Conservation (phyloP, 2,888 invertebrate species). For the Caenorhabditis sp. region DNA sequence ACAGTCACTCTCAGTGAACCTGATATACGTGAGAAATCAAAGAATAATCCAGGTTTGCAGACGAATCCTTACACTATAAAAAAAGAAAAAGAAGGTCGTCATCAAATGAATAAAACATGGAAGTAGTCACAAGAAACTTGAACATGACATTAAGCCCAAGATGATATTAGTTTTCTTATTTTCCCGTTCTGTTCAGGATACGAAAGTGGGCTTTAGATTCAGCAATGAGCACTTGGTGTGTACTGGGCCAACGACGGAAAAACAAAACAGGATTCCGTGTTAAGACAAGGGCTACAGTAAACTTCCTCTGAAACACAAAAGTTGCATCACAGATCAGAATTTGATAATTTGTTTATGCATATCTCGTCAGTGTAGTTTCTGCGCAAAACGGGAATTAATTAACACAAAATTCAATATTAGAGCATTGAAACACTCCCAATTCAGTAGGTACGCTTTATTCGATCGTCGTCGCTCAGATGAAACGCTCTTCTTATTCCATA, state of each 20-base stretch:
- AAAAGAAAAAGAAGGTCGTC: conserved; percentile 32
- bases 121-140: conserved; percentile 21
- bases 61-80: conserved; percentile 31
- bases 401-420: background rate
- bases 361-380: conserved; percentile 19
- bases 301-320: background rate
- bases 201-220: conserved; percentile 1
- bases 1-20: conserved; percentile 1
- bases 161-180: conserved; percentile 25
- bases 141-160: conserved; percentile 27
- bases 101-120: conserved; percentile 11
- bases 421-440: conserved; percentile 34
- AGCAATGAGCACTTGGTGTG: conserved; percentile 17
- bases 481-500: background rate
- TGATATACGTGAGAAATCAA: conserved; percentile 32
- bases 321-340: conserved; percentile 45
- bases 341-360: conserved; percentile 25
- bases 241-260: conserved; percentile 1
- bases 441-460: background rate
- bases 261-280: background rate
- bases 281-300: background rate
- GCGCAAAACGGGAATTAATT: conserved; percentile 1
- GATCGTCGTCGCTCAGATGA: background rate
- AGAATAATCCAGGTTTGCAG: conserved; percentile 30
- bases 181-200: conserved; percentile 10